Conservation (phyloP, 2,888 invertebrate species). For the Mythimna loreyi region DNA sequence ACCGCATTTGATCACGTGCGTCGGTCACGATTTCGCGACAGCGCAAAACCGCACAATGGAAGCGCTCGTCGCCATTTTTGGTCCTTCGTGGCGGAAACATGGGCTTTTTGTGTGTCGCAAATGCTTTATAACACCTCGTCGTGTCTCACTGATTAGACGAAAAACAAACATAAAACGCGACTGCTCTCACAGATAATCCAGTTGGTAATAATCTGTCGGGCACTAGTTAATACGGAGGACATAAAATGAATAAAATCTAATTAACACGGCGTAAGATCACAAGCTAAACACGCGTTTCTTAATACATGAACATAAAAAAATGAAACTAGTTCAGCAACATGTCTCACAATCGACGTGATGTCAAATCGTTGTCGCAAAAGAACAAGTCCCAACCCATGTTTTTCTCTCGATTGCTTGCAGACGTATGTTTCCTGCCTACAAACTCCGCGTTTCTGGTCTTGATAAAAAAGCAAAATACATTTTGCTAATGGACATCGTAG, state of each 20-base stretch:
- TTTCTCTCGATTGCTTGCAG: constrained; percentile 93
- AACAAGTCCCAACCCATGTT: constrained; percentile 88
- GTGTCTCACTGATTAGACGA: constrained; percentile 70
- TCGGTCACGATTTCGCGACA: constrained; percentile 66
- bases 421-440: constrained; percentile 99
- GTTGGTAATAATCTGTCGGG: constrained; percentile 33
- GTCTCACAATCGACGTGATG: constrained; percentile 89
- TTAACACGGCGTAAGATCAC: constrained; percentile 85
- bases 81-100: constrained; percentile 78
- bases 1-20: constrained; percentile 81
- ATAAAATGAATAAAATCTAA: constrained; percentile 74
- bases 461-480: constrained; percentile 99
- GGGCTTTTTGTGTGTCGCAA: constrained; percentile 77
- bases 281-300: constrained; percentile 84
- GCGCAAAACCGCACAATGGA: constrained; percentile 80
- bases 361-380: constrained; percentile 88
- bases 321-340: constrained; percentile 84
- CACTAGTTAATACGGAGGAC: constrained; percentile 48
- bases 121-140: constrained; percentile 82
- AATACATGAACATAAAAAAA: constrained; percentile 80
- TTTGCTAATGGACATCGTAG: constrained; percentile 99
- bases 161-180: constrained; percentile 28
- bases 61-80: constrained; percentile 79
- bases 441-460: constrained; percentile 98
- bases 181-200: constrained; percentile 18